phyloP scores from a whole-genome alignment of 2,888 invertebrate genomes.

The Spisula solida region DNA sequence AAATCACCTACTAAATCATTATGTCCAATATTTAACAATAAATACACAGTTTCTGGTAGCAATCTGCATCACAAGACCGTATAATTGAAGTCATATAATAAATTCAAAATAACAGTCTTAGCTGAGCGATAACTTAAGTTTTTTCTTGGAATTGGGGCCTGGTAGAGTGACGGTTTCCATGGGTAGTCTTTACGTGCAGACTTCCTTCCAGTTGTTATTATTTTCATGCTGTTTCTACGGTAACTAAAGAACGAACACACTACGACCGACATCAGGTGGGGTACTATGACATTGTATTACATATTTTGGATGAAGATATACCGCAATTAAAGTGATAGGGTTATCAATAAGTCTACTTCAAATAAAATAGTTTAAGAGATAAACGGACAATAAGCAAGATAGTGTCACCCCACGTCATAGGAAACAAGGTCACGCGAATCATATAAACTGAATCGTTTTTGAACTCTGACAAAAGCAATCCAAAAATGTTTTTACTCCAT shows the following conservation, averaged over 20 bases:
- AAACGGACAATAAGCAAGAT: not conserved
- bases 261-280: not conserved
- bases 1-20: too few relatives aligned
- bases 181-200: too few relatives aligned
- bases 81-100: too few relatives aligned
- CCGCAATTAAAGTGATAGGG: not conserved
- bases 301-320: not conserved
- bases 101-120: too few relatives aligned
- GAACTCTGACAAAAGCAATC: not conserved
- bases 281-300: not conserved
- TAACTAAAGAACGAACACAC: not conserved
- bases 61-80: too few relatives aligned
- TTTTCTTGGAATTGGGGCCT: too few relatives aligned
- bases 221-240: not conserved
- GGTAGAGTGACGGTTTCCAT: too few relatives aligned
- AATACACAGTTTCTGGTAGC: too few relatives aligned
- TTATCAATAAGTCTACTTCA: constrained; percentile 23
- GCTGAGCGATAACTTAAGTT: too few relatives aligned
- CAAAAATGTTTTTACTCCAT: too few relatives aligned
- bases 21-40: too few relatives aligned
- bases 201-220: too few relatives aligned
- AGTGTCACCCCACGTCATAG: not conserved
- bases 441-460: not conserved
- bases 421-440: not conserved
- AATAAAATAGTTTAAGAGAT: constrained; percentile 16